Base-by-base conservation (phyloP, 2,113 vertebrate species). In the Syngnathoides biaculeatus region DNA sequence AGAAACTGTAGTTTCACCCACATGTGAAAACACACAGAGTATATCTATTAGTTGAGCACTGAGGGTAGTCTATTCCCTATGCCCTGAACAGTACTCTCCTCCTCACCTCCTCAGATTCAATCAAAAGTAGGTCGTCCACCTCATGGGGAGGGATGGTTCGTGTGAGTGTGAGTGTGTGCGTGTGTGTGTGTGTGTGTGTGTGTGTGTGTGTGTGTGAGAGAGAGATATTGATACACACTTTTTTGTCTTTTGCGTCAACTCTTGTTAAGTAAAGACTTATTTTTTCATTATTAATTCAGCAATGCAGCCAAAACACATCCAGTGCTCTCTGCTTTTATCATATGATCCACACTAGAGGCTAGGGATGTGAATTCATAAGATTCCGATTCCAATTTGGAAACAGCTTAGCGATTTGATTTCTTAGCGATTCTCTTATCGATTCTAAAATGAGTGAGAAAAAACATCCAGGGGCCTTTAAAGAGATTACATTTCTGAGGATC, bases 11-110 rank as follows among this genome's bases (percentile, higher is more conserved):
- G 39, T 64, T 73, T 48, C 68, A 53, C 48, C 55, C 68, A 55
- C 35, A 72, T 56, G 48, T 57, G 58, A 64, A 60, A 24, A 55
- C 64, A 45, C 24, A 47, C 56, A 82, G 80, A 75, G 73, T 80
- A 79, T 82, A 79, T 82, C 79, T 82, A 83, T 85, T 85, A 81
- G 80, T 78, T 75, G 64, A 75, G 75, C 74, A 68, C 75, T 74
- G 71, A 71, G 75, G 67, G 43, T 76, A 74, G 80, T 80, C 75
- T 82, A 80, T 82, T 80, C 83, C 80, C 75, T 62, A 27, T 67
- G 75, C 78, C 75, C 78, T 69, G 71, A 81, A 77, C 78, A 79
- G 71, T 71, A 45, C 75, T 78, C 75, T 80, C 66, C 71, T 83
- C 78, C 73, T 79, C 80, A 72, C 74, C 75, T 80, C 68, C 75